Conservation (phyloP, 2,797 vertebrate species). For the Lagodon rhomboides region DNA sequence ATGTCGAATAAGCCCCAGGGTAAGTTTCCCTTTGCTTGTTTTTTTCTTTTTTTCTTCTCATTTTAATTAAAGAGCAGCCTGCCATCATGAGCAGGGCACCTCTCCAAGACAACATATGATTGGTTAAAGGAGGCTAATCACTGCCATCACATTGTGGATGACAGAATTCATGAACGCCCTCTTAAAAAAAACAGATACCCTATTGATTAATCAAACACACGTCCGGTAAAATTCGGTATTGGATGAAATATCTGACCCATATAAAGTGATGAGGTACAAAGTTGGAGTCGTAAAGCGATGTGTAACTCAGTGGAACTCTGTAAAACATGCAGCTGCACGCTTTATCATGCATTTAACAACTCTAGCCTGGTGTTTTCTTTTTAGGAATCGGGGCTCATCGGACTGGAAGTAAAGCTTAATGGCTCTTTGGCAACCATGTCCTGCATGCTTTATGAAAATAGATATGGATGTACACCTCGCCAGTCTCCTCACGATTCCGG, state of each 20-base stretch:
- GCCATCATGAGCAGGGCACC: conserved; percentile 37
- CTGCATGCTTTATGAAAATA: conserved; percentile 51
- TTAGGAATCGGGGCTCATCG: conserved; percentile 35
- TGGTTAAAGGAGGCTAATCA: conserved; percentile 40
- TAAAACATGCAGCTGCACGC: conserved; percentile 52
- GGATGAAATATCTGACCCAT: conserved; percentile 54
- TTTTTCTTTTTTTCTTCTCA: neutral
- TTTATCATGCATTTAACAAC: conserved; percentile 71
- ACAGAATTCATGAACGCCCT: conserved; percentile 1
- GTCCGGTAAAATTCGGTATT: conserved; percentile 34
- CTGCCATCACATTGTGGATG: conserved; percentile 12
- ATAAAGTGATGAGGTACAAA: conserved; percentile 55
- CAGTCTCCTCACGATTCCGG: conserved; percentile 14
- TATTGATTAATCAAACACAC: conserved; percentile 43
- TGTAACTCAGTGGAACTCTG: conserved; percentile 59
- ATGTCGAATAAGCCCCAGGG: conserved; percentile 60
- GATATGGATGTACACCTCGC: conserved; percentile 20
- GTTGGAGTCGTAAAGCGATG: conserved; percentile 41
- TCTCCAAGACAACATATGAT: conserved; percentile 64
- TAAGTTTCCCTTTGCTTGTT: conserved; percentile 51
- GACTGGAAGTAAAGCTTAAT: conserved; percentile 62
- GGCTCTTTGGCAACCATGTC: conserved; percentile 53
- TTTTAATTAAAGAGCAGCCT: conserved; percentile 67
- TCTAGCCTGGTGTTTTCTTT: conserved; percentile 62
- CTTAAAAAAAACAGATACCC: conserved; percentile 4